Percentiles rank a stretch among this genome's conserved stretches.
Evolutionary conservation across 2,113 vertebrate genomes (phyloP).

Genomic region (Gymnarchus niloticus): DNA sequence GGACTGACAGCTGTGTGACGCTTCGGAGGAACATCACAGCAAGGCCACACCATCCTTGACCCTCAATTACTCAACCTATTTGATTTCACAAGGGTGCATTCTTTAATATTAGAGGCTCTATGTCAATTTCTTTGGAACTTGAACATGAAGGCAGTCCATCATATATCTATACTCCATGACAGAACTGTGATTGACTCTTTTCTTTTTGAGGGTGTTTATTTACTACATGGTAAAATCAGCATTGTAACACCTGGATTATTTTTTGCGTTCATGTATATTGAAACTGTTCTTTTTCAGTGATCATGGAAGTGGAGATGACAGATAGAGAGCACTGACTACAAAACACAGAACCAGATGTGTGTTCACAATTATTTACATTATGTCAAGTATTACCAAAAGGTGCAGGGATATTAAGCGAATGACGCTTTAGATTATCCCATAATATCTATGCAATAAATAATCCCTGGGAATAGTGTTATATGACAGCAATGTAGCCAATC

Average conservation of each 20-base stretch:
- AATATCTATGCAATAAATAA: background rate
- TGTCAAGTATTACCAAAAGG: background rate
- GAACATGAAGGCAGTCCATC: background rate
- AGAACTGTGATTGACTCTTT: background rate
- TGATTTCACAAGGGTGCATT: conserved; percentile 39
- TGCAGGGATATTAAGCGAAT: background rate
- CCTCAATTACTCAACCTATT: conserved; percentile 45
- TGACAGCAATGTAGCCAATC: background rate
- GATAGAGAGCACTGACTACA: background rate
- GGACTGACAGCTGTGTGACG: conserved; percentile 63
- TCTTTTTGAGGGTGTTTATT: background rate
- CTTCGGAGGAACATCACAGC: conserved; percentile 47
- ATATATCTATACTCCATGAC: background rate
- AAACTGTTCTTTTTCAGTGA: background rate
- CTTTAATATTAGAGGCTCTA: conserved; percentile 38
- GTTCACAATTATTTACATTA: background rate
- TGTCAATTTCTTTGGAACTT: background rate
- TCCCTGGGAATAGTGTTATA: background rate
- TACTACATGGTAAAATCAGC: background rate
- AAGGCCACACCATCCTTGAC: conserved; percentile 59
- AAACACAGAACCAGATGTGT: background rate
- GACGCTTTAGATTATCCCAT: background rate
- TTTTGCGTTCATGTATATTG: no score
- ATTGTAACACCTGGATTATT: no score
- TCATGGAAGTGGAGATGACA: no score